Base-by-base conservation (phyloP, 2,797 vertebrate species). In the Molossus molossus region DNA sequence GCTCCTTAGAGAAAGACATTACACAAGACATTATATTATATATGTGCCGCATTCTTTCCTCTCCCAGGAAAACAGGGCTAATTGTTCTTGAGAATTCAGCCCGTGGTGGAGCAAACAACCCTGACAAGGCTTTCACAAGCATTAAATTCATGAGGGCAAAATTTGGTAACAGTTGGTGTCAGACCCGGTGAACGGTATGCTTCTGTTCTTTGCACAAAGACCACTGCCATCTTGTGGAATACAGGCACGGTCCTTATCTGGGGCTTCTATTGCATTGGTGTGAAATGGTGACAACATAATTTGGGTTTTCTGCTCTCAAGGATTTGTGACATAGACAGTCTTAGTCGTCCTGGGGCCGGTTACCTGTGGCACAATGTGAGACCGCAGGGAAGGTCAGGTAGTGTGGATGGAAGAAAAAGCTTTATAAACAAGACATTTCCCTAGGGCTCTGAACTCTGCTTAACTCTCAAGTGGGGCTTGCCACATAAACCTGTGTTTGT, bases 201-300 rank as follows among this genome's bases (percentile, higher is more conserved):
- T 88, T 90, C 72, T 76, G 6, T 91, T 95, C 72, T 91, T 77
- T 65, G 67, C 25, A 62, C 79, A 91, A 97, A 93, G 72, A 94
- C 91, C 88, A 87, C 95, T 97, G 97, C 97, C 98, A 96, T 90
- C 97, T 98, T 95, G 96, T 95, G 97, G 97, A 84, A 53, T 87
- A 53, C 9, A n/a, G 20, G 23, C 50, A n/a, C 21, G 70, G 40
- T 65, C 72, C 50, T 76, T 79, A 79, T 88, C 87, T 76, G 88
- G 12, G 64, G 75, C 48, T 92, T 91, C 82, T 92, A n/a, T 90
- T 92, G 95, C 80, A 90, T 94, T 94, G 72, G 17, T 89, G 86
- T 85, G 94, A 92, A 88, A 94, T 65, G 69, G 81, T 96, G 96
- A 96, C 96, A 95, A 96, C 94, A 96, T 96, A 95, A 95, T 96